Evolutionary conservation across 2,888 invertebrate species (phyloP), one percentile per base, ranked within the genome.

Genomic region (Sarcophaga subvicina): DNA sequence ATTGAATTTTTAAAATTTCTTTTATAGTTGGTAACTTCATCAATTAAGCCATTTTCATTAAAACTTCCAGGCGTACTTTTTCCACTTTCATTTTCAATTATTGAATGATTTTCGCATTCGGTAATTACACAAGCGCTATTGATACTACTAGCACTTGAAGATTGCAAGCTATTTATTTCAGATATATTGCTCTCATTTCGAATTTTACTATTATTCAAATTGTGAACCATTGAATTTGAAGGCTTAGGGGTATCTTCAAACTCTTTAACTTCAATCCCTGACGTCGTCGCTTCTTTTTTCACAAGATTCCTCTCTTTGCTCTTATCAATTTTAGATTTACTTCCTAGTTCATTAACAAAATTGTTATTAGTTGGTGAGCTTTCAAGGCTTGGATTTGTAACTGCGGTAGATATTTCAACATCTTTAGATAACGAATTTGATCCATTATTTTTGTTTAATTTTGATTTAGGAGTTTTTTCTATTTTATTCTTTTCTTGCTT

Each of bases 401-500:
- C 66, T 27, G 72, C 82, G 90, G 91, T 86, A 89, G 91, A 60
- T 87, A 67, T 59, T 22, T 72, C 77, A 20, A 64, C 25, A 14
- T 88, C 62, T 76, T 89, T 86, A 84, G 75, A 82, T 76, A 90
- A 62, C 86, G 84, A 37, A 76, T 25, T 76, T 47, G 70, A 45
- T 27, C 20, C 88, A 59, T 79, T 86, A 81, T 85, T 88, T 75
- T 89, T 91, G 88, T 91, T 94, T 91, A 94, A 94, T 91, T 93
- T 93, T 91, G 94, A 93, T 91, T 94, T 94, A 89, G 93, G 89
- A 77, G 90, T 90, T 79, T 88, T 89, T n/a, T 91, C 94, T 93
- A 94, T 94, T 91, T 93, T 94, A 88, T 92, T 93, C 92, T 94
- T 94, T 93, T 93, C 94, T 91, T 93, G 94, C 88, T 92, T 91